A percentile compares a stretch with the other conserved stretches of the same genome.
Evolutionary conservation across 2,113 vertebrate species (phyloP).

Genomic region (Azemiops feae): DNA sequence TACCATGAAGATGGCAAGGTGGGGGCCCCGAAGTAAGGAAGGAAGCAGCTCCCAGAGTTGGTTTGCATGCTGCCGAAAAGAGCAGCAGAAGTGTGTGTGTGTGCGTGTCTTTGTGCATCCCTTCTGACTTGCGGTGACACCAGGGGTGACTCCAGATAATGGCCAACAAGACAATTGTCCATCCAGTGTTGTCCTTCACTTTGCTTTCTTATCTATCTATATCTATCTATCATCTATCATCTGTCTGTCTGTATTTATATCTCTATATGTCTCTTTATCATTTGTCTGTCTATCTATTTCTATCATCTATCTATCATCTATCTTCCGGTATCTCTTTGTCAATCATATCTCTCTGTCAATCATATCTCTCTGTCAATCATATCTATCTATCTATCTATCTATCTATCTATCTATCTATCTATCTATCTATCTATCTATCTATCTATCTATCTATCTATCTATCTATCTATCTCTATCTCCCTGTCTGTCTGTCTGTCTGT

Average conservation of each 20-base stretch:
- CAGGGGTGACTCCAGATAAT: not conserved
- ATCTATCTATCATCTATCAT: not conserved
- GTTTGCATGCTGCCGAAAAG: too few relatives aligned
- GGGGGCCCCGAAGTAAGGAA: not conserved
- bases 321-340: too few relatives aligned
- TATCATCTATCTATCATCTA: too few relatives aligned
- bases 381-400: too few relatives aligned
- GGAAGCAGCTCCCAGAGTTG: not conserved
- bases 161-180: not conserved
- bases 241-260: not conserved
- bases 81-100: too few relatives aligned
- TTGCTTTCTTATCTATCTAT: not conserved
- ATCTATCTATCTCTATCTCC: too few relatives aligned
- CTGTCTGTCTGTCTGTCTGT: too few relatives aligned
- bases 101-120: not conserved
- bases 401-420: not conserved
- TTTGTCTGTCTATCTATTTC: too few relatives aligned
- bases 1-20: slow-evolving; percentile 98
- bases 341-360: too few relatives aligned
- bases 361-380: too few relatives aligned
- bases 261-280: too few relatives aligned
- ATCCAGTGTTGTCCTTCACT: not conserved
- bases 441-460: too few relatives aligned
- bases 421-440: not conserved
- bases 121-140: not conserved